Percentiles rank a stretch among this genome's conserved stretches.
Conservation (phyloP, 1,140 invertebrate genomes). For the Trinorchestia longiramus region DNA sequence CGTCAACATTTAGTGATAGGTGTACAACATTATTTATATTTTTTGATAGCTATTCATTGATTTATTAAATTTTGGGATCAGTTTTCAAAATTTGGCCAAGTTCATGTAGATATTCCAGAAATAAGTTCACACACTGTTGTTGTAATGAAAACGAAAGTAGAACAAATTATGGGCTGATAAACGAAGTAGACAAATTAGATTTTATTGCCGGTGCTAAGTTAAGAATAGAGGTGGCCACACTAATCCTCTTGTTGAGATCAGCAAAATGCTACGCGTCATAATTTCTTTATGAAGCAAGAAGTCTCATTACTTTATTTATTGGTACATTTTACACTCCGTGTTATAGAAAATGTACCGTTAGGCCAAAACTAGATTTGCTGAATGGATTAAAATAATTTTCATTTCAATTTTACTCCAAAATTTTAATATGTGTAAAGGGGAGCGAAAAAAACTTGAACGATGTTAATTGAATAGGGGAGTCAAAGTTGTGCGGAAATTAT, state of each 20-base stretch:
- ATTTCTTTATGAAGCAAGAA: background rate
- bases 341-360: background rate
- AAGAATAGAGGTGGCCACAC: background rate
- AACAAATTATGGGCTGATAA: no score
- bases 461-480: background rate
- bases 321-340: background rate
- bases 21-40: background rate
- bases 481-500: background rate
- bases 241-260: background rate
- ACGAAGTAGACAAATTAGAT: background rate
- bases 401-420: background rate
- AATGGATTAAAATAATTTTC: background rate
- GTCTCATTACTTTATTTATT: background rate
- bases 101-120: background rate
- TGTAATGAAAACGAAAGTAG: no score
- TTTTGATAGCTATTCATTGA: background rate
- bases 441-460: background rate
- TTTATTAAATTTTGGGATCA: background rate
- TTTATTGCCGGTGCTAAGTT: background rate
- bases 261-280: background rate
- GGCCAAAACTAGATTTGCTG: background rate
- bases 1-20: background rate
- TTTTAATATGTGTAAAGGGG: background rate
- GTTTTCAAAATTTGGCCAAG: background rate
- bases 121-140: no score